A percentile compares a stretch with the other conserved stretches of the same genome.
Conservation (phyloP, 2,888 invertebrate genomes). For the Schrankia costaestrigalis region DNA sequence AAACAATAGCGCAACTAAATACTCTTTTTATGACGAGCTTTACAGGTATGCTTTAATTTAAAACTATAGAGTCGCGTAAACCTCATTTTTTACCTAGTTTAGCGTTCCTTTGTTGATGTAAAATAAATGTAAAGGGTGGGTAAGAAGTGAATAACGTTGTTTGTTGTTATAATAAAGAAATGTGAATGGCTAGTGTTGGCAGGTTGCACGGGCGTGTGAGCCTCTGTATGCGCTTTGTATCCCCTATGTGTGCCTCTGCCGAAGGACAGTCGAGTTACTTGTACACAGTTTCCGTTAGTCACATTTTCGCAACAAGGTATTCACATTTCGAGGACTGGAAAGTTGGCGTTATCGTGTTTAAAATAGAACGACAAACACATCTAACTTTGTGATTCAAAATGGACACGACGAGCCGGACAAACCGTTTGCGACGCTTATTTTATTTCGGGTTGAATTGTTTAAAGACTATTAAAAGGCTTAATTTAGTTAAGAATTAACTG, state of each 20-base stretch:
- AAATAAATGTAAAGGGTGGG: constrained; percentile 17
- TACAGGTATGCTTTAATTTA: too few species aligned
- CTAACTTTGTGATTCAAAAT: constrained; percentile 78
- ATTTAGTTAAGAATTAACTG: too few species aligned
- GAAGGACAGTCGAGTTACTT: constrained; percentile 73
- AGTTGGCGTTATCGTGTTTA: constrained; percentile 79
- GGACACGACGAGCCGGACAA: constrained; percentile 57
- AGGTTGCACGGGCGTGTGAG: constrained; percentile 4
- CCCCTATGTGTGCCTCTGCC: constrained; percentile 18
- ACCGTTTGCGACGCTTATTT: constrained; percentile 34
- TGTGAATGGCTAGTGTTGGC: constrained; percentile 12
- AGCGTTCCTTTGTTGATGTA: too few species aligned
- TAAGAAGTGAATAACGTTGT: constrained; percentile 29
- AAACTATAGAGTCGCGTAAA: too few species aligned
- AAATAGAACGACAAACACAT: constrained; percentile 78
- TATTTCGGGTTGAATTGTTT: constrained; percentile 35
- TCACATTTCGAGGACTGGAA: constrained; percentile 79
- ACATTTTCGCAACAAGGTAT: constrained; percentile 80
- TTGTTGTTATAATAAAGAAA: constrained; percentile 27
- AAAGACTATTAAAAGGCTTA: constrained; percentile 21
- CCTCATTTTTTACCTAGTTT: too few species aligned
- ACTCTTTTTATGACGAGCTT: too few species aligned
- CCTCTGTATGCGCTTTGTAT: constrained; percentile 7
- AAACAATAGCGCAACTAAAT: too few species aligned
- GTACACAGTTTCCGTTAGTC: constrained; percentile 78